Percentiles rank a stretch among this genome's conserved stretches.
Evolutionary conservation across 2,888 invertebrate species (phyloP).

Genomic region (Sphaerophoria rueppellii): DNA sequence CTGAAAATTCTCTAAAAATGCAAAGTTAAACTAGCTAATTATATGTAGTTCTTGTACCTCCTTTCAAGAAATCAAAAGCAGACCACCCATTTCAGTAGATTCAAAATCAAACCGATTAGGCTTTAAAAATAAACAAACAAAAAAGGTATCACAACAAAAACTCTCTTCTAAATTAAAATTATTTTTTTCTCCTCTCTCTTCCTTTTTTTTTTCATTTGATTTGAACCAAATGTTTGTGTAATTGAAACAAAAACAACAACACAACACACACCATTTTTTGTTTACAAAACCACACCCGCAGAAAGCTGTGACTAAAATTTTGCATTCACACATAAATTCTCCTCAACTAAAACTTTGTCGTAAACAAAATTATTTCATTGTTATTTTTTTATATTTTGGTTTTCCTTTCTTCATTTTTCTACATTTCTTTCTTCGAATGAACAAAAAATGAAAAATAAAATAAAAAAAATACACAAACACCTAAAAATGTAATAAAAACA

Average conservation of each 20-base stretch:
- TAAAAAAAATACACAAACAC: slow-evolving; percentile 28
- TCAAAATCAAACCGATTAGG: slow-evolving; percentile 37
- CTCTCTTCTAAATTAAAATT: slow-evolving; percentile 51
- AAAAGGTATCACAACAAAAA: slow-evolving; percentile 26
- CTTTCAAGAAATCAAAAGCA: slow-evolving; percentile 32
- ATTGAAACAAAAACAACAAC: slow-evolving; percentile 13
- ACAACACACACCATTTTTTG: slow-evolving; percentile 3
- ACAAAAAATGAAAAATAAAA: slow-evolving; percentile 34
- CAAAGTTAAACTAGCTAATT: too few relatives aligned
- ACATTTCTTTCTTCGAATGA: slow-evolving; percentile 49
- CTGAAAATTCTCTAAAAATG: too few relatives aligned
- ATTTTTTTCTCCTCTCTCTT: slow-evolving; percentile 62
- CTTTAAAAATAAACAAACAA: slow-evolving; percentile 51
- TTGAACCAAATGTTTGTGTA: slow-evolving; percentile 51
- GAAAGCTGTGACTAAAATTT: slow-evolving; percentile 62
- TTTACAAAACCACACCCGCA: slow-evolving; percentile 3
- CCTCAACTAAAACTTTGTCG: slow-evolving; percentile 47
- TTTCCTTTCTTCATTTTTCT: slow-evolving; percentile 53
- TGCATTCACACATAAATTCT: slow-evolving; percentile 42
- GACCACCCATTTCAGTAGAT: slow-evolving; percentile 41
- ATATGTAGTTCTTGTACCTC: too few relatives aligned
- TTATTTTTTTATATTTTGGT: slow-evolving; percentile 52
- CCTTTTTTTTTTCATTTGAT: slow-evolving; percentile 59
- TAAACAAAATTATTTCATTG: slow-evolving; percentile 32
- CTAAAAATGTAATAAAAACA: slow-evolving; percentile 19